Evolutionary conservation across 2,888 invertebrate genomes (phyloP), one percentile per base, ranked within the genome.

Genomic region (Nineta flava): DNA sequence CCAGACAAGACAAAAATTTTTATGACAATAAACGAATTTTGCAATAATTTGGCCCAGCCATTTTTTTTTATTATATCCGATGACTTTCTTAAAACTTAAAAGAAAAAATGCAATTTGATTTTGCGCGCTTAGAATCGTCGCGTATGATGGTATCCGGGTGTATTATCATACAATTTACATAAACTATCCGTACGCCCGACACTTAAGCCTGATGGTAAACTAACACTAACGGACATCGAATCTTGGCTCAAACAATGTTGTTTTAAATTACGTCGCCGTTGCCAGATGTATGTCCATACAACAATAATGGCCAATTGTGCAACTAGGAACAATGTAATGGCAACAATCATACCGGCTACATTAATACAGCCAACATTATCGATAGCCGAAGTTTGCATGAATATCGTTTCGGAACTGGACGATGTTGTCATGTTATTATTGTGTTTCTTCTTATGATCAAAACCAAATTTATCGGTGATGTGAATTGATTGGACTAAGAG

Each of bases 391-490:
- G 64, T 75, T 78, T 80, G 75, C 55, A 83, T 73, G 70, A 77
- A 86, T 47, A 84, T 75, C 45, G 83, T 79, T 65, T 86, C 84
- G 60, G 78, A 79, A 56, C 77, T 76, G 9, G 55, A 56, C 47
- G 56, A 52, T 26, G 26, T 7, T 1, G 26, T 26, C 26, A 26
- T 26, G 7, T 26, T 26, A 53, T 55, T 49, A 5, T 44, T 44
- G 5, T 45, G 44, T 35, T 45, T 64, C 59, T 75, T 76, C 49
- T 79, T 75, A 53, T 76, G 76, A 60, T 86, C 83, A 67, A 87
- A 88, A 38, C 87, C 87, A 66, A 91, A 92, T 66, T 90, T 88
- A 70, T 93, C 92, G 34, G 87, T 88, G 63, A 92, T 92, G 68
- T 88, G 88, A 61, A 93, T 91, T 51, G 88, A 85, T 65, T 91